Percentiles rank a stretch among this genome's conserved stretches.
These are phyloP conservation scores for Siphamia tubifer DNA, from an alignment of 2,113 vertebrate species.

Conservation along the genomic window DNA sequence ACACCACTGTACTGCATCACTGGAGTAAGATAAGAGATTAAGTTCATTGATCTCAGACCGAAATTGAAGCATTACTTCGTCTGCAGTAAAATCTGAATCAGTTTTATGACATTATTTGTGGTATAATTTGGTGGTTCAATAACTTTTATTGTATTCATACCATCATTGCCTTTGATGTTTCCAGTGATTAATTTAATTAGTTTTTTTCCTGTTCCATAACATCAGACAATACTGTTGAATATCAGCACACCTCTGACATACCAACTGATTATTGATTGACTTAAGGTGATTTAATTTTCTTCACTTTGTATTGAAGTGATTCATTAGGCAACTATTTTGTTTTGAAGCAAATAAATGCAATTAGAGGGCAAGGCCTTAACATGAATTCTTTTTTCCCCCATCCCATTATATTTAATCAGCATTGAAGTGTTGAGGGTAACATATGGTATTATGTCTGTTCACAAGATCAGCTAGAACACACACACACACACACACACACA, in stretches of 20 bases:
- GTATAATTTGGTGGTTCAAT: not conserved
- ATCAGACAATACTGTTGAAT: too few relatives aligned
- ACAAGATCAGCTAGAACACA: constrained; percentile 29
- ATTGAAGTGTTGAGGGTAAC: not conserved
- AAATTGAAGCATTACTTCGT: not conserved
- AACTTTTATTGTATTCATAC: constrained; percentile 1
- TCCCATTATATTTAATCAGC: not conserved
- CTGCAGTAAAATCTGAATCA: not conserved
- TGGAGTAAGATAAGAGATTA: not conserved
- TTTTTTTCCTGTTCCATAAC: too few relatives aligned
- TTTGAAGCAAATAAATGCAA: not conserved
- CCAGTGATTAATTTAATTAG: too few relatives aligned
- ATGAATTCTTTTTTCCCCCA: not conserved
- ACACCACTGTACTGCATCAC: too few relatives aligned
- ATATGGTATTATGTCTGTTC: constrained; percentile 25
- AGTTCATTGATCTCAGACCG: not conserved
- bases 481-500: constrained; percentile 58
- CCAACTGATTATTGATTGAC: too few relatives aligned
- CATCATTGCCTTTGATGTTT: not conserved
- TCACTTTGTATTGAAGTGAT: too few relatives aligned
- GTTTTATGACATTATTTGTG: not conserved
- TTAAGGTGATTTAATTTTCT: too few relatives aligned
- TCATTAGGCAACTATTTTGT: not conserved
- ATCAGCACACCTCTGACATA: too few relatives aligned
- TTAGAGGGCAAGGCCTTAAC: not conserved